Conservation (phyloP, 2,888 invertebrate genomes). For the Iselma pallidipennis region DNA sequence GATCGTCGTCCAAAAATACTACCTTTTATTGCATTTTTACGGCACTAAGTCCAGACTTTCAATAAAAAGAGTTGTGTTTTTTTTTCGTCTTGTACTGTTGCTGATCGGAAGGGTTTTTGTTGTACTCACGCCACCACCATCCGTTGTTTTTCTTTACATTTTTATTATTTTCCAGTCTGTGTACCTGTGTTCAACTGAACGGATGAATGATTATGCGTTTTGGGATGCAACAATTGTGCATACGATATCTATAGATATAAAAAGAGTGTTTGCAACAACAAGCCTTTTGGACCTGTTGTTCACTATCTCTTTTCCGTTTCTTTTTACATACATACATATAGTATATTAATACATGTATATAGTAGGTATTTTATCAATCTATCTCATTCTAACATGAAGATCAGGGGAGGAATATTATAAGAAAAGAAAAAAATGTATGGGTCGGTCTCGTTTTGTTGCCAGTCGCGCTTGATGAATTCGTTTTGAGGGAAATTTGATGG, state of each 20-base stretch:
- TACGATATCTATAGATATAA: constrained; percentile 2
- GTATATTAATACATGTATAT: no score
- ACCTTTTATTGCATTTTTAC: constrained; percentile 14
- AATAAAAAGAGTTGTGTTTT: background rate
- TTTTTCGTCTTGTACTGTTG: background rate
- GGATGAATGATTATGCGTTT: constrained; percentile 40
- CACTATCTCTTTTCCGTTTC: background rate
- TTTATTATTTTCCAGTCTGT: constrained; percentile 34
- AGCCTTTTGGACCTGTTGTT: background rate
- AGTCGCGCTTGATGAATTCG: constrained; percentile 26
- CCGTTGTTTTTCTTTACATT: constrained; percentile 6
- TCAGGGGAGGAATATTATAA: background rate
- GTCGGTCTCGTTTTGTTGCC: constrained; percentile 7
- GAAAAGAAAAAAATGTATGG: constrained; percentile 9
- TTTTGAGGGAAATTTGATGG: constrained; percentile 24
- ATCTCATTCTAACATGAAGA: background rate
- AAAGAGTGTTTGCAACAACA: background rate
- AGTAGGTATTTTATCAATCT: no score
- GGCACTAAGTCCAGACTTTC: background rate
- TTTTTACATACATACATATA: background rate
- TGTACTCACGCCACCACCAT: background rate
- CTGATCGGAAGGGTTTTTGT: background rate
- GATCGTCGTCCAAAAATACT: constrained; percentile 15
- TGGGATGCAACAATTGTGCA: constrained; percentile 35
- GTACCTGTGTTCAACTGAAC: constrained; percentile 23